Percentiles rank a stretch among this genome's conserved stretches.
Conservation (phyloP, 2,888 invertebrate genomes). For the Eugnorisma glareosa region DNA sequence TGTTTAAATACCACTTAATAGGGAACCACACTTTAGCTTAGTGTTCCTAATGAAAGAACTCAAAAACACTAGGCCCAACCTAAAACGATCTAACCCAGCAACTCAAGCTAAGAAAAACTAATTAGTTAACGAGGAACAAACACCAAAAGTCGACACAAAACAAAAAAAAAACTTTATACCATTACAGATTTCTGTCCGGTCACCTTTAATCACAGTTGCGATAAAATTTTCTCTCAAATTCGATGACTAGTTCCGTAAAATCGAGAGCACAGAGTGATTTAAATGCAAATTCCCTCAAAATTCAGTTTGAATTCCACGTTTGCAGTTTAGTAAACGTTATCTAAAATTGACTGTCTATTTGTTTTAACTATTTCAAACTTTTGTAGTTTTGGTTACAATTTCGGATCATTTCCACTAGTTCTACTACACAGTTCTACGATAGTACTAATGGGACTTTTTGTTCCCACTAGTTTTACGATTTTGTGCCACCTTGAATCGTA, state of each 20-base stretch:
- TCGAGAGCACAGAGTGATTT: conserved; percentile 21
- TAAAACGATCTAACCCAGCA: neutral
- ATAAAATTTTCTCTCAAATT: conserved; percentile 11
- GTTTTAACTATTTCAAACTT: neutral
- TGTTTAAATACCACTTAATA: neutral
- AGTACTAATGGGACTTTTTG: no score
- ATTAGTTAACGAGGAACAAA: no score
- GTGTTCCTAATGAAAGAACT: neutral
- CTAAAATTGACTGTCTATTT: conserved; percentile 4
- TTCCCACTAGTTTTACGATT: no score
- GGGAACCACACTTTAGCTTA: neutral
- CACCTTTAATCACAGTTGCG: conserved; percentile 23
- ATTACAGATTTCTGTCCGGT: neutral
- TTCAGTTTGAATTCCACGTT: conserved; percentile 10
- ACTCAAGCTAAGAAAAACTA: neutral
- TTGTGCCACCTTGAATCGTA: no score
- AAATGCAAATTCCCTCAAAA: conserved; percentile 43
- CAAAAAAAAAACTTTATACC: neutral
- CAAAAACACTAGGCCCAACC: neutral
- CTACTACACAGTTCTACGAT: no score
- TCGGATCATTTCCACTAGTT: no score
- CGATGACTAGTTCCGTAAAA: conserved; percentile 13
- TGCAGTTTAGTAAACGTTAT: conserved; percentile 24
- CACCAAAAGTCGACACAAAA: neutral
- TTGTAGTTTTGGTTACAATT: neutral